phyloP scores from a whole-genome alignment of 2,888 invertebrate species.

The Andrena praecox region DNA sequence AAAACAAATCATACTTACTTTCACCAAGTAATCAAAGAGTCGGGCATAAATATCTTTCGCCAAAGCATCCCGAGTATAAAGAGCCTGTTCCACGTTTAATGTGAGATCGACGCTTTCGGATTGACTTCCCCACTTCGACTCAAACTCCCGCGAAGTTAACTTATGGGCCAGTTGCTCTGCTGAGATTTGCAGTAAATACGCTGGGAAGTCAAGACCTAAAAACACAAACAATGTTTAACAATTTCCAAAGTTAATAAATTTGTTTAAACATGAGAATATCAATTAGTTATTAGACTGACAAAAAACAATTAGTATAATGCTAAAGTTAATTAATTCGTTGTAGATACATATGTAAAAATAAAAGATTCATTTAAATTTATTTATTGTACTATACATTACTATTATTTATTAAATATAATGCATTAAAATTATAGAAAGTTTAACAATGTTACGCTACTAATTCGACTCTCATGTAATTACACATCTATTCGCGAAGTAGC shows the following conservation, averaged over 20 bases:
- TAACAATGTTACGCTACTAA: too few relatives aligned
- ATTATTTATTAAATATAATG: too few relatives aligned
- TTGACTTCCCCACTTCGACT: slow-evolving; percentile 89
- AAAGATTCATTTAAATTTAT: too few relatives aligned
- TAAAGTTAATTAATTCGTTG: too few relatives aligned
- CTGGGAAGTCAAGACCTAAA: slow-evolving; percentile 88
- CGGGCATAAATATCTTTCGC: slow-evolving; percentile 88
- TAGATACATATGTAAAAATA: too few relatives aligned
- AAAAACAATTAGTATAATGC: too few relatives aligned
- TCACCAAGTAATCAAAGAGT: slow-evolving; percentile 88
- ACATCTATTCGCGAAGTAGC: too few relatives aligned
- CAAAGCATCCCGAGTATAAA: slow-evolving; percentile 88
- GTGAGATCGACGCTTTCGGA: slow-evolving; percentile 88
- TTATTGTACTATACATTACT: too few relatives aligned
- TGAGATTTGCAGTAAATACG: slow-evolving; percentile 87
- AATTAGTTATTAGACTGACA: too few relatives aligned
- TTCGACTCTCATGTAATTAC: too few relatives aligned
- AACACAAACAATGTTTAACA: slow-evolving; percentile 24
- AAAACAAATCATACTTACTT: slow-evolving; percentile 75
- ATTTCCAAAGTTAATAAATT: not conserved
- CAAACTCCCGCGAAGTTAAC: slow-evolving; percentile 88
- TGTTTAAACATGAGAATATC: too few relatives aligned
- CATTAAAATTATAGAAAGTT: too few relatives aligned
- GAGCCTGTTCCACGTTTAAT: slow-evolving; percentile 88
- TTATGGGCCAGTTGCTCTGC: slow-evolving; percentile 86